Conservation (phyloP, 1,140 invertebrate genomes). For the Phocides pigmalion region DNA sequence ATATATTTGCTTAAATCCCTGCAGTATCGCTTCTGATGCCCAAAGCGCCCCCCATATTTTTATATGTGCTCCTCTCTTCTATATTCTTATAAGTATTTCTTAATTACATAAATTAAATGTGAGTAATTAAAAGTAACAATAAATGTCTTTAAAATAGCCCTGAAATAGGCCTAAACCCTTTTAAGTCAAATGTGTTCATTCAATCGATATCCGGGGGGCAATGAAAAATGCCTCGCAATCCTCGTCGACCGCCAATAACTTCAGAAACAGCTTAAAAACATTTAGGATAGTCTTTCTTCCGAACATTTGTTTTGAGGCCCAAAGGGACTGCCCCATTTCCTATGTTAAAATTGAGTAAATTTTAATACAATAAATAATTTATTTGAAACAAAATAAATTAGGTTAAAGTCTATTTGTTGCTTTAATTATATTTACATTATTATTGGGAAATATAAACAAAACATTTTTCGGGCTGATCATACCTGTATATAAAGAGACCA, state of each 20-base stretch:
- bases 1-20: no score
- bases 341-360: slow-evolving; percentile 11
- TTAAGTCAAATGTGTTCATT: slow-evolving; percentile 8
- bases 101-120: no score
- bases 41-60: no score
- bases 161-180: no score
- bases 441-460: no score
- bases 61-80: no score
- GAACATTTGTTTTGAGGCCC: slow-evolving; percentile 57
- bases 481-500: no score
- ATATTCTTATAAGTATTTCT: no score
- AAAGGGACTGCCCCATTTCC: slow-evolving; percentile 36
- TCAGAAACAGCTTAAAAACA: slow-evolving; percentile 58
- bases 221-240: slow-evolving; percentile 50
- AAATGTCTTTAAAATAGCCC: slow-evolving; percentile 36
- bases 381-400: not conserved
- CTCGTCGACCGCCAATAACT: slow-evolving; percentile 58
- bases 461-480: no score
- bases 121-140: not conserved
- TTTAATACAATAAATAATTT: slow-evolving; percentile 23
- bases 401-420: not conserved
- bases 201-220: slow-evolving; percentile 44
- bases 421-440: not conserved
- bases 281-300: slow-evolving; percentile 52
- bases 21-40: no score